phyloP scores from a whole-genome alignment of 1,140 invertebrate species.

The Grapholita molesta region DNA sequence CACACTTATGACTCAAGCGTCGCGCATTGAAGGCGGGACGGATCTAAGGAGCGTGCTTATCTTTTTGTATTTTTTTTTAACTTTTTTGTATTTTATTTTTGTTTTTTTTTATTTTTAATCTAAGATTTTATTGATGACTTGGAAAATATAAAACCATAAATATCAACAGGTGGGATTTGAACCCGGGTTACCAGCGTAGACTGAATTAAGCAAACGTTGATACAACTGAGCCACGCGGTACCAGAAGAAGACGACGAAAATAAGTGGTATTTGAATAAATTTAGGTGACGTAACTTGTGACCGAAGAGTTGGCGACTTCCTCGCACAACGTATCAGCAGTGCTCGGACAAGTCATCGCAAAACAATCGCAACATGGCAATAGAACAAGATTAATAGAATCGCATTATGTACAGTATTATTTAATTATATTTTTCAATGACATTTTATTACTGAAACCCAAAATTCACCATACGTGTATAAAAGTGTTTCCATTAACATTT shows the following conservation, averaged over 20 bases:
- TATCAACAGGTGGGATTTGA: neutral
- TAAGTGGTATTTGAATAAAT: neutral
- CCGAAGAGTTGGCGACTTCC: too few species aligned
- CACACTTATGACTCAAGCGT: constrained; percentile 25
- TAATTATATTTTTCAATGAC: too few species aligned
- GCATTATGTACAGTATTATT: too few species aligned
- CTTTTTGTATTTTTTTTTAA: neutral
- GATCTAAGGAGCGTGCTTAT: constrained; percentile 23
- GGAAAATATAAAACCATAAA: neutral
- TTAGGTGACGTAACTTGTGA: too few species aligned
- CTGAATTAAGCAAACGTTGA: neutral
- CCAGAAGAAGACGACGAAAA: neutral
- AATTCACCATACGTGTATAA: too few species aligned
- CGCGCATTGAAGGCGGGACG: constrained; percentile 12
- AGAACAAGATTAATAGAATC: too few species aligned
- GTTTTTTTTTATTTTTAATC: neutral
- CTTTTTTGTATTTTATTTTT: neutral
- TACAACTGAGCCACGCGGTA: neutral
- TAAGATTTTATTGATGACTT: neutral
- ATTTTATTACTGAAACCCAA: too few species aligned
- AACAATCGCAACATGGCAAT: too few species aligned
- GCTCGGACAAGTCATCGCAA: too few species aligned
- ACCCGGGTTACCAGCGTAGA: neutral
- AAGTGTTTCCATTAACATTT: too few species aligned
- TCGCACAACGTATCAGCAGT: too few species aligned